Conservation (phyloP, 92 coral and sea anemone genomes). For the Parazoanthus darwini region DNA sequence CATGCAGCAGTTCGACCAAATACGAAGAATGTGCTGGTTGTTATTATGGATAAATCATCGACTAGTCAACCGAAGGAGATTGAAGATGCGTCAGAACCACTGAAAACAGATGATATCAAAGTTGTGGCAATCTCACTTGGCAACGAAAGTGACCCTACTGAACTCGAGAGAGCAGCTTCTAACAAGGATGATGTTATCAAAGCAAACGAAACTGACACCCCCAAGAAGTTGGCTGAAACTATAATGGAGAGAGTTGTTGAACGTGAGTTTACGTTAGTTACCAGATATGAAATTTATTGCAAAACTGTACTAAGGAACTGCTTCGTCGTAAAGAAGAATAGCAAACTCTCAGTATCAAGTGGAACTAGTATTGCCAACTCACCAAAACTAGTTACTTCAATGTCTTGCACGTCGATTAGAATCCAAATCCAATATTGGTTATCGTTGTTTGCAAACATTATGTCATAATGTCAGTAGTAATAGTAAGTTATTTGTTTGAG, state of each 20-base stretch:
- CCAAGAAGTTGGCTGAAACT: slow-evolving; percentile 57
- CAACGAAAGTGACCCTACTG: slow-evolving; percentile 45
- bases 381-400: no score
- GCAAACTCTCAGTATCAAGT: no score
- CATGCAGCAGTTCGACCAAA: slow-evolving; percentile 60
- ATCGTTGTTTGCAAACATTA: no score
- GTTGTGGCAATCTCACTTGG: slow-evolving; percentile 25
- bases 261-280: slow-evolving; percentile 48
- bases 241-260: slow-evolving; percentile 54
- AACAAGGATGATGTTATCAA: slow-evolving; percentile 66
- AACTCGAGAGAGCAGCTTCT: slow-evolving; percentile 55
- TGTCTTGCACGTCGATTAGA: no score
- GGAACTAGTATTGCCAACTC: no score
- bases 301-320: no score
- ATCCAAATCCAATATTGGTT: no score
- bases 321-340: no score
- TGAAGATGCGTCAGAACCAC: slow-evolving; percentile 43
- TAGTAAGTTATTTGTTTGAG: no score
- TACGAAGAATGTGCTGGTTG: slow-evolving; percentile 77
- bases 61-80: slow-evolving; percentile 50
- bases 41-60: slow-evolving; percentile 72
- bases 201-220: slow-evolving; percentile 51
- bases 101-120: slow-evolving; percentile 31
- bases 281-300: background rate
- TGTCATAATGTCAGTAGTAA: no score